Percentiles rank a stretch among this genome's conserved stretches.
Conservation (phyloP, 2,888 invertebrate genomes). For the Diadromus collaris region DNA sequence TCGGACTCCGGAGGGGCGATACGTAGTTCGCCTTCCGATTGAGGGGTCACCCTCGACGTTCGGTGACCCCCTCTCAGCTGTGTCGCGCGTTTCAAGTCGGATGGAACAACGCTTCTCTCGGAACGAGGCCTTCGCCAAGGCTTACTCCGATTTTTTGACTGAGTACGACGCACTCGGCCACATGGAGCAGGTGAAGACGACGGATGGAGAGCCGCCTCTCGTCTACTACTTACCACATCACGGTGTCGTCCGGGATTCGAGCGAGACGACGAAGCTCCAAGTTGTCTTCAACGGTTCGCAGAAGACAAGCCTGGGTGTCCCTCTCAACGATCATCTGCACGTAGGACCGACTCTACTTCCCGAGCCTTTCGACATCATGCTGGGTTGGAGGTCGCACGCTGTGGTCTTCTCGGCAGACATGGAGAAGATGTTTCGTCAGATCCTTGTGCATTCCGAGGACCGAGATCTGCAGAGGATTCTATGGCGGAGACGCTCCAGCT, state of each 20-base stretch:
- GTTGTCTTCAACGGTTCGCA: conserved; percentile 73
- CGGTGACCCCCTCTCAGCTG: background rate
- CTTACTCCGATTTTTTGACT: conserved; percentile 17
- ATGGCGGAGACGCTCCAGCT: background rate
- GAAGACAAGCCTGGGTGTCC: conserved; percentile 63
- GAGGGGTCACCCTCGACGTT: background rate
- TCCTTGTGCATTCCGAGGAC: conserved; percentile 64
- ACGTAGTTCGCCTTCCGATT: conserved; percentile 65
- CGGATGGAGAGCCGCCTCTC: background rate
- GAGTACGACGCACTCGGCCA: conserved; percentile 45
- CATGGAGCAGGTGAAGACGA: conserved; percentile 19
- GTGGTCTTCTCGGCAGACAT: conserved; percentile 73
- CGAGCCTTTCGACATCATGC: conserved; percentile 69
- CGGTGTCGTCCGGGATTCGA: background rate
- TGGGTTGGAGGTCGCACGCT: conserved; percentile 67
- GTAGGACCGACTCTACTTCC: conserved; percentile 73
- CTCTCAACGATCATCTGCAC: conserved; percentile 71
- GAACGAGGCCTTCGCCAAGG: background rate
- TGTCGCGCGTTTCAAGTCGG: background rate
- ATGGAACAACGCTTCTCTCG: conserved; percentile 1
- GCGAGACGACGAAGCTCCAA: conserved; percentile 41
- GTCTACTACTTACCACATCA: background rate
- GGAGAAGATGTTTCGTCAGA: conserved; percentile 75
- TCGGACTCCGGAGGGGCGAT: conserved; percentile 62
- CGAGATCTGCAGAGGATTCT: conserved; percentile 69